Conservation (phyloP, 2,888 invertebrate genomes). For the Xylota sylvarum region DNA sequence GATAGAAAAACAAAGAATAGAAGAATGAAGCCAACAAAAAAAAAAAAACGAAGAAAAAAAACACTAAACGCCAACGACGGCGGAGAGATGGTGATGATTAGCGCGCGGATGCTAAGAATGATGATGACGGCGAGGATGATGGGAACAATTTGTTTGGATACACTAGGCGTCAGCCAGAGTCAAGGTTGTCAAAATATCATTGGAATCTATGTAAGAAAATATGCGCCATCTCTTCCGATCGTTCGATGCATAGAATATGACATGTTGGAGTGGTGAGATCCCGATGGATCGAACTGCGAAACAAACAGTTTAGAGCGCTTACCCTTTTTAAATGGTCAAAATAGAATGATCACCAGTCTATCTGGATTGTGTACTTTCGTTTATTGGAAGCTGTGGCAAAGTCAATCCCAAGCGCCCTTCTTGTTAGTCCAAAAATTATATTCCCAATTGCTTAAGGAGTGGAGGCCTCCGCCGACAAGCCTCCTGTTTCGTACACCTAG, state of each 20-base stretch:
- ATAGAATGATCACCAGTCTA: too few species aligned
- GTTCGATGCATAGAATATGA: neutral
- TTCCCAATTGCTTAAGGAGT: too few species aligned
- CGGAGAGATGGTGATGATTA: conserved; percentile 60
- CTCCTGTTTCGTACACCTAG: too few species aligned
- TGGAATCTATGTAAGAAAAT: conserved; percentile 3
- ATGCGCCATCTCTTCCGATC: neutral
- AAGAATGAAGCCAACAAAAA: too few species aligned
- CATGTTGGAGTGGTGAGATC: neutral
- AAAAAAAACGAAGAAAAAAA: neutral
- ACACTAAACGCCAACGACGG: conserved; percentile 41
- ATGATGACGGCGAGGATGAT: conserved; percentile 66
- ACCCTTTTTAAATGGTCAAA: too few species aligned
- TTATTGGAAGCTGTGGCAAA: too few species aligned
- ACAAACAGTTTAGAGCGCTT: too few species aligned
- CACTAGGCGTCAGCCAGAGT: conserved; percentile 41
- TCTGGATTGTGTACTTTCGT: too few species aligned
- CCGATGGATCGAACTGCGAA: neutral
- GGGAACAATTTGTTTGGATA: conserved; percentile 58
- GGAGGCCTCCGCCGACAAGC: too few species aligned
- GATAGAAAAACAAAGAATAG: conserved; percentile 39
- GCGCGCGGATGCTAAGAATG: conserved; percentile 54
- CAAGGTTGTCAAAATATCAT: conserved; percentile 56
- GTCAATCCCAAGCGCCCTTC: too few species aligned
- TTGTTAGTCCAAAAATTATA: too few species aligned